These are phyloP conservation scores for Venturia canescens DNA, from an alignment of 1,140 invertebrate species.

Conservation along the genomic window DNA sequence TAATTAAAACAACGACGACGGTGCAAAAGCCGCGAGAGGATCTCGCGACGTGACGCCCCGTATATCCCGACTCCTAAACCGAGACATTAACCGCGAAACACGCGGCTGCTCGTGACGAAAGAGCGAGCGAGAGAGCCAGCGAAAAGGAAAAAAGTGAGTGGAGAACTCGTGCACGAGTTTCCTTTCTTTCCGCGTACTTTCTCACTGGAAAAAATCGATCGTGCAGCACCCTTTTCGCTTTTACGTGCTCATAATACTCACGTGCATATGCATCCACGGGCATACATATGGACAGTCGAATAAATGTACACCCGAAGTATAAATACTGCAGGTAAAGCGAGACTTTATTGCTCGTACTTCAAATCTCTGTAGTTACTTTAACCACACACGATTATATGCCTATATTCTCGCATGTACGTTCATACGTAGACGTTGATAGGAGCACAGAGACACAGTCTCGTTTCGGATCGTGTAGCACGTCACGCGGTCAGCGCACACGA, in stretches of 20 bases:
- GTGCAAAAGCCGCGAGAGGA: background rate
- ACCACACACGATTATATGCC: too few relatives aligned
- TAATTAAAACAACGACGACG: conserved; percentile 55
- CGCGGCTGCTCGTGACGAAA: background rate
- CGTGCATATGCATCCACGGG: background rate
- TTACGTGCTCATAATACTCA: background rate
- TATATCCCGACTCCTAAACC: conserved; percentile 33
- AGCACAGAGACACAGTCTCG: conserved; percentile 7
- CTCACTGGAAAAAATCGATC: conserved; percentile 9
- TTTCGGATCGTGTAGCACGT: background rate
- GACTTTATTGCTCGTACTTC: conserved; percentile 53
- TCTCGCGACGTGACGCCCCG: conserved; percentile 1
- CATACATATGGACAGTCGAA: conserved; percentile 31
- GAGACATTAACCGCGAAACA: conserved; percentile 44
- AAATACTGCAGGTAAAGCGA: conserved; percentile 43
- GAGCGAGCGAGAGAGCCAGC: background rate
- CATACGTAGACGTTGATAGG: background rate
- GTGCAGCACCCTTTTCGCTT: background rate
- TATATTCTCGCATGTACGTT: background rate
- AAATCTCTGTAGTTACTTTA: conserved; percentile 38
- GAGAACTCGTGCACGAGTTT: conserved; percentile 20
- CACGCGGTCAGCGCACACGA: conserved; percentile 11
- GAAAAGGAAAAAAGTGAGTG: background rate
- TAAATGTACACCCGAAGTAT: conserved; percentile 40
- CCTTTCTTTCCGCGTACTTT: conserved; percentile 10